Evolutionary conservation across 2,113 vertebrate species (phyloP), one percentile per base, ranked within the genome.

Genomic region (Hydrochoerus hydrochaeris): DNA sequence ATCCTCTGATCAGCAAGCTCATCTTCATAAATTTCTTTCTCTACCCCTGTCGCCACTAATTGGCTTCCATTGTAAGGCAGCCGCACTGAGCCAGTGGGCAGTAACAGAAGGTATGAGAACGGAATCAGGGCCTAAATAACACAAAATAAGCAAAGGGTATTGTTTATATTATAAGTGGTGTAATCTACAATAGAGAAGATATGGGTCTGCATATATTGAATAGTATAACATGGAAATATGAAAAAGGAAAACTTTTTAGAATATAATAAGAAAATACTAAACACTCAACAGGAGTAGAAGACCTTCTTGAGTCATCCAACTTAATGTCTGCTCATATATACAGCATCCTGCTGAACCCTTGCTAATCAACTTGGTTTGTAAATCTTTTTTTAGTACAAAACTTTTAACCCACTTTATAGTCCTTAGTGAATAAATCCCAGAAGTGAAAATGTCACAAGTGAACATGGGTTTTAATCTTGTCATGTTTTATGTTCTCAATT

Each of bases 401-500:
- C 49, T 80, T 52, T 52, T 54, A 94, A 82, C 9, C 78, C 52
- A 57, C 8, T 85, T 94, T 46, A 81, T 1, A 90, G 46, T 52
- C 26, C 30, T 86, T 28, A 81, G 30, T 62, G 26, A 94, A n/a
- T 84, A 46, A 3, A 91, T 49, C 87, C 16, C 16, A 26, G 30
- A 84, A 81, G 10, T 57, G 54, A 91, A 44, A 38, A 92, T 54
- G 26, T 83, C n/a, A 57, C 49, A 92, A 73, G 35, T 65, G 73
- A 95, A 35, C 20, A 7, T 11, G 52, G 14, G 10, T 95, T 92
- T 95, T 92, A 92, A 94, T 65, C 30, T 88, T 92, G 32, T 65
- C 44, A 30, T 63, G 44, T 32, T 96, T 63, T 46, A 63, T 62
- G 73, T 5, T 81, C 57, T 92, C 91, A 41, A 52, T 71, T 81